Conservation (phyloP, 2,797 vertebrate genomes). For the Nannoperca obscura region DNA sequence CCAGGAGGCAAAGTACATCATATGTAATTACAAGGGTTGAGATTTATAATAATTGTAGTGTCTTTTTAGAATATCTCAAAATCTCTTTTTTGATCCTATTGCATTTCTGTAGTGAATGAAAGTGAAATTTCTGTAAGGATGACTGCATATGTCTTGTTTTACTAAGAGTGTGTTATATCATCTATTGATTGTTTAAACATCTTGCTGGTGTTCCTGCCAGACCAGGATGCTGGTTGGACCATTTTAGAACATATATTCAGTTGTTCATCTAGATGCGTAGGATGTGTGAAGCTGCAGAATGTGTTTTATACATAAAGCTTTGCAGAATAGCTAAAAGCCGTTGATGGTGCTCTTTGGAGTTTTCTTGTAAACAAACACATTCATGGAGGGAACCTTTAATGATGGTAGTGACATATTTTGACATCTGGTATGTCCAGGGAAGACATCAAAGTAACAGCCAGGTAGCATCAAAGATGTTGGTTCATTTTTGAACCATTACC, state of each 20-base stretch:
- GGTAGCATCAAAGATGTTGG: neutral
- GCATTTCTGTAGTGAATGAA: neutral
- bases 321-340: no score
- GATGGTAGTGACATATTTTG: neutral
- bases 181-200: neutral
- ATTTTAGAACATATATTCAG: no score
- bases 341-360: no score
- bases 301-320: no score
- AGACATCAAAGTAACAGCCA: neutral
- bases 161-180: neutral
- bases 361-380: no score
- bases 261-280: no score
- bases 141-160: neutral
- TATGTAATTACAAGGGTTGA: neutral
- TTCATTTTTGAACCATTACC: neutral
- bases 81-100: neutral
- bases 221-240: neutral
- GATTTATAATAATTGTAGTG: neutral
- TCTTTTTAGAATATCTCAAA: neutral
- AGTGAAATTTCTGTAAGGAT: neutral
- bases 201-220: no score
- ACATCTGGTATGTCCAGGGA: neutral
- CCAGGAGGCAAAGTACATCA: neutral
- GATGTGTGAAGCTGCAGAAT: neutral
- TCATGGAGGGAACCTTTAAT: no score